Evolutionary conservation across 2,113 vertebrate species (phyloP).

Genomic region (Eidolon helvum): DNA sequence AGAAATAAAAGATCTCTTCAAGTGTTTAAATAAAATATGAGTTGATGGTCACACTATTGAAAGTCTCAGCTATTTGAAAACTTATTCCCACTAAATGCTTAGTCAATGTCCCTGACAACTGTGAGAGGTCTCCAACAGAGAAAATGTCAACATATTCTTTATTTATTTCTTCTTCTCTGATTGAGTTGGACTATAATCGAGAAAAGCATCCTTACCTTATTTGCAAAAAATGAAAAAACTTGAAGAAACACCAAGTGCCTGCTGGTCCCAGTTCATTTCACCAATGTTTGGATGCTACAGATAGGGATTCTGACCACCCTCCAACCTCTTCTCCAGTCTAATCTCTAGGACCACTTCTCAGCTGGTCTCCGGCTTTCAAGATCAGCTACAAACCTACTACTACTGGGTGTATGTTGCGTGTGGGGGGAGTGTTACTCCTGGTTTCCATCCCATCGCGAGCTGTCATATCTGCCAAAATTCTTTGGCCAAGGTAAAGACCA

Average conservation of each 20-base stretch:
- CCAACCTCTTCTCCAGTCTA: neutral
- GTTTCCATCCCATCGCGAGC: neutral
- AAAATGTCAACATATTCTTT: neutral
- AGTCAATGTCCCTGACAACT: neutral
- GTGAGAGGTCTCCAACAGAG: neutral
- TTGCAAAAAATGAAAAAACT: neutral
- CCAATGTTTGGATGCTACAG: conserved; percentile 40
- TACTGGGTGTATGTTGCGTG: no score
- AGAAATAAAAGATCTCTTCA: neutral
- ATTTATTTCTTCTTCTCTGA: neutral
- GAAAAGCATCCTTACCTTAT: neutral
- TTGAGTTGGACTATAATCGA: neutral
- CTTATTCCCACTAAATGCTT: neutral
- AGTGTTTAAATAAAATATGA: neutral
- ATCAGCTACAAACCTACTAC: neutral
- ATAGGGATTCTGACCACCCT: neutral
- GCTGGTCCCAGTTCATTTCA: neutral
- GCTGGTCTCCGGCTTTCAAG: neutral
- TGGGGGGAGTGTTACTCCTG: no score
- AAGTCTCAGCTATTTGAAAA: neutral
- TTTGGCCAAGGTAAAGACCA: conserved; percentile 23
- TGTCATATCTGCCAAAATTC: conserved; percentile 59
- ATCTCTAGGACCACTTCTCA: neutral
- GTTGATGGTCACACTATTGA: neutral
- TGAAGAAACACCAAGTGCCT: neutral